phyloP scores from a whole-genome alignment of 2,797 vertebrate genomes.

The Adrianichthys oophorus region DNA sequence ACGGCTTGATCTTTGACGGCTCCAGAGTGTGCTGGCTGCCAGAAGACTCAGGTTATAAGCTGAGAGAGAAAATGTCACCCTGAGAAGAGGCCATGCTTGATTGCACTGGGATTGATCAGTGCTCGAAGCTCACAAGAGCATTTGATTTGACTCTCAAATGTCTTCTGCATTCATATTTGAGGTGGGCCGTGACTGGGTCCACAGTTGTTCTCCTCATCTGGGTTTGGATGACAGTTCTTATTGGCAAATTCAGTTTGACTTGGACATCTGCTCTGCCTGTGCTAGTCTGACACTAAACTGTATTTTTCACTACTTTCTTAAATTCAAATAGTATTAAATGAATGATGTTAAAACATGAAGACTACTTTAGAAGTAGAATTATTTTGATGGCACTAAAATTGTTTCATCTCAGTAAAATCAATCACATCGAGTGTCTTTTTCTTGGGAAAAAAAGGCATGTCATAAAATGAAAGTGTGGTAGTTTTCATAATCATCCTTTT shows the following conservation, averaged over 20 bases:
- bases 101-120: conserved; percentile 69
- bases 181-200: conserved; percentile 58
- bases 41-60: conserved; percentile 46
- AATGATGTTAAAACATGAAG: not conserved
- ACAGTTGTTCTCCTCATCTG: conserved; percentile 53
- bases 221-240: conserved; percentile 52
- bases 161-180: conserved; percentile 65
- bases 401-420: conserved; percentile 8
- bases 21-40: conserved; percentile 40
- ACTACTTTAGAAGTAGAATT: not conserved
- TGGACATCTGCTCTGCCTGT: conserved; percentile 16
- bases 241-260: conserved; percentile 48
- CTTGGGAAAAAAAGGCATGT: not conserved
- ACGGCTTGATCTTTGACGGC: conserved; percentile 47
- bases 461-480: conserved; percentile 6
- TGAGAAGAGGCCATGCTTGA: conserved; percentile 68
- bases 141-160: conserved; percentile 72
- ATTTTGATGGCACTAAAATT: conserved; percentile 42
- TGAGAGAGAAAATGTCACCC: conserved; percentile 68
- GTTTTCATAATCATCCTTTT: conserved; percentile 2
- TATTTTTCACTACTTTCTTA: conserved; percentile 19
- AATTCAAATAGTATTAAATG: conserved; percentile 14
- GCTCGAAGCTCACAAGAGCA: conserved; percentile 67
- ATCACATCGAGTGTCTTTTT: too few species aligned
- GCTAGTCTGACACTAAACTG: conserved; percentile 22